Conservation (phyloP, 2,113 vertebrate species). For the Isichthys henryi region DNA sequence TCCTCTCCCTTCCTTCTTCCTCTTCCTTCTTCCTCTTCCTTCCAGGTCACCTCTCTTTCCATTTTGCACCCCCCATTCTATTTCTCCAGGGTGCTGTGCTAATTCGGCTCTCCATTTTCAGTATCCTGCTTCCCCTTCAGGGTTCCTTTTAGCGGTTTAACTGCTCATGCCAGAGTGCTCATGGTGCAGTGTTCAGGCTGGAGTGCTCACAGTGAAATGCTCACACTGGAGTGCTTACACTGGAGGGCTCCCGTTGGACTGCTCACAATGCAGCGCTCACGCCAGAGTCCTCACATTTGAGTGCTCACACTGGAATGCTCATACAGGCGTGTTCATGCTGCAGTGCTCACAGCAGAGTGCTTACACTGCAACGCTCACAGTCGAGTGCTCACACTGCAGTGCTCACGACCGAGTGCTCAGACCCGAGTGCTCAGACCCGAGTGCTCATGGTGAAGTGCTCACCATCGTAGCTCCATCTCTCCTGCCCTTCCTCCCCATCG, state of each 20-base stretch:
- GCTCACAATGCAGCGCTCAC: constrained; percentile 22
- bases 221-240: not conserved
- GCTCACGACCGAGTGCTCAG: not conserved
- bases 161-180: constrained; percentile 29
- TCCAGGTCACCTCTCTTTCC: not conserved
- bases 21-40: not conserved
- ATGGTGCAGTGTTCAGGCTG: not conserved
- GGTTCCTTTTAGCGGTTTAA: constrained; percentile 44
- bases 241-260: not conserved
- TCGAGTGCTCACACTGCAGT: not conserved
- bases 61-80: constrained; percentile 42
- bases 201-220: not conserved
- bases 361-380: too few relatives aligned
- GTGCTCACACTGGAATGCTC: constrained; percentile 9
- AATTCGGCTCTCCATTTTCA: constrained; percentile 58
- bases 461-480: not conserved
- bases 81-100: constrained; percentile 68
- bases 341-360: not conserved
- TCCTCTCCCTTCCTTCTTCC: not conserved
- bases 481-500: constrained; percentile 24
- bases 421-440: not conserved
- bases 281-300: too few relatives aligned
- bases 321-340: not conserved
- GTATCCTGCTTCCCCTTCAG: constrained; percentile 64
- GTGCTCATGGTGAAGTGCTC: not conserved